phyloP scores from a whole-genome alignment of 2,113 vertebrate species.

The Malurus melanocephalus region DNA sequence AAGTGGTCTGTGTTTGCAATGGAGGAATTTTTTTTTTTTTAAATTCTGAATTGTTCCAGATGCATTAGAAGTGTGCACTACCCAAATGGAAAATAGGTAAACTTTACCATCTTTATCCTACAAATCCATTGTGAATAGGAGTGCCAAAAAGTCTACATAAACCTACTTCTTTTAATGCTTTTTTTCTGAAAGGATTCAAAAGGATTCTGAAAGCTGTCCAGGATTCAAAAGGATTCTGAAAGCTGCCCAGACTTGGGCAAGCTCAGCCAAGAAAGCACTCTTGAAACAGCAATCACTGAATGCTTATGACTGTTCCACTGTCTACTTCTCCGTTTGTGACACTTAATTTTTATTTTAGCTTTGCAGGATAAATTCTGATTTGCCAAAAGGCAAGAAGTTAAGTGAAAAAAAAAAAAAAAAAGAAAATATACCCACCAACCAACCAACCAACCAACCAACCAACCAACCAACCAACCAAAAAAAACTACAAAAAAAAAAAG shows the following conservation, averaged over 20 bases:
- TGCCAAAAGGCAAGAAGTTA: neutral
- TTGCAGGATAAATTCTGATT: neutral
- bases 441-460: neutral
- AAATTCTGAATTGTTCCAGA: neutral
- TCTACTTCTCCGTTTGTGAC: neutral
- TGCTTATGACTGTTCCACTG: neutral
- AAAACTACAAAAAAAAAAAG: neutral
- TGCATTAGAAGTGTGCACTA: neutral
- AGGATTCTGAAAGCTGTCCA: neutral
- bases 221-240: neutral
- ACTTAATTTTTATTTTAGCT: neutral
- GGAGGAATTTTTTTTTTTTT: neutral
- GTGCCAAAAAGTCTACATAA: neutral
- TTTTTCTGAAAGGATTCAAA: neutral
- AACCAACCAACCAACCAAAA: neutral
- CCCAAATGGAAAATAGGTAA: neutral
- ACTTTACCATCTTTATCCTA: neutral
- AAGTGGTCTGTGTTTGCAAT: neutral
- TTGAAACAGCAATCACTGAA: neutral
- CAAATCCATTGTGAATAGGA: neutral
- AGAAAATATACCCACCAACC: neutral
- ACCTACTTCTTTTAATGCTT: neutral
- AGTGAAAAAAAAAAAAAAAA: neutral
- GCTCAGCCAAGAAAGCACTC: neutral
- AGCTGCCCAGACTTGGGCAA: neutral